Base-by-base conservation (phyloP, 2,888 invertebrate species). In the Protonemura montana region DNA sequence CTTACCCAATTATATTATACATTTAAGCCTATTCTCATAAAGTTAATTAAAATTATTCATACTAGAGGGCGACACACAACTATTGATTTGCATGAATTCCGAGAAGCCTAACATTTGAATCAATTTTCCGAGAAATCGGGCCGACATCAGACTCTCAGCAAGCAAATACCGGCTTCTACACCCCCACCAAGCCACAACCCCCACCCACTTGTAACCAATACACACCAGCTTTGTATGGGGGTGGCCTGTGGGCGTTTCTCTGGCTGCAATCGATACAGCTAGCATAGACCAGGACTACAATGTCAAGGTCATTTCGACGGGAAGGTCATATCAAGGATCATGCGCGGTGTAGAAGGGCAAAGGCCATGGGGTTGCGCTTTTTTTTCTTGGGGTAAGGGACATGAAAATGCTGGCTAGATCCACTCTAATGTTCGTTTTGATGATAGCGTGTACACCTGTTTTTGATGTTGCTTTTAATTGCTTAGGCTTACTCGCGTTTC, bases 301-400 rank as follows among this genome's bases (percentile, higher is more conserved):
- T 59, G 81, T 81, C 81, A 81, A 81, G 81, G 81, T 81, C 81
- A 81, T 27, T 27, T 21, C 81, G 81, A 5, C 30, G 26, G 81
- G 81, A 78, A 81, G 81, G 81, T 81, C 81, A 81, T n/a, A 28
- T 6, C 7, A 16, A 5, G 26, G 81, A 81, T 0, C 35, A n/a
- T 81, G 81, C 30, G 81, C 81, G 7, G 30, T 26, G 59, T 3
- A 21, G 59, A 59, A 59, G 59, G 59, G 59, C 59, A 59, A 59
- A 59, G 59, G 59, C 21, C 21, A 59, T n/a, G 59, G 59, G 59
- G 59, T 59, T 59, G 59, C 21, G 59, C 59, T 21, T 59, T 59
- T 10, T 21, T 59, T 10, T 10, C 3, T 59, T 10, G 3, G 59
- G 6, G 41, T 7, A 59, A 10, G 59, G 59, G 59, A 21, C 16